A percentile compares a stretch with the other conserved stretches of the same genome.
phyloP scores from a whole-genome alignment of 2,888 invertebrate species.

The Drosophila acutilabella region DNA sequence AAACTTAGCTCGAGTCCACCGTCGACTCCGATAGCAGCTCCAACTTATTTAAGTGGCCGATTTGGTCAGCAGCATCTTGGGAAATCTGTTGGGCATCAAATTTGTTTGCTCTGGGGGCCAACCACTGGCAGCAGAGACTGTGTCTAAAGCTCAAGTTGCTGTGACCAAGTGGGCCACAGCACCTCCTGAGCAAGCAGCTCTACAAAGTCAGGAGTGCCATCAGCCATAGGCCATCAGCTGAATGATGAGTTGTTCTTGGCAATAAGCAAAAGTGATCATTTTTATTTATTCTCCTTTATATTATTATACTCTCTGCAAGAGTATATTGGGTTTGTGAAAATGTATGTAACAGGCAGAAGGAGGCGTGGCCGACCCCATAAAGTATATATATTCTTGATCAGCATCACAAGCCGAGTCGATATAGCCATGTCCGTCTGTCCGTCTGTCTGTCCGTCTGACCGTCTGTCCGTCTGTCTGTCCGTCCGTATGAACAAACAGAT shows the following conservation, averaged over 20 bases:
- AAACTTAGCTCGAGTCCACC: constrained; percentile 2
- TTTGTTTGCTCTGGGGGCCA: constrained; percentile 53
- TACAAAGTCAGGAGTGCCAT: constrained; percentile 41
- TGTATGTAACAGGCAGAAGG: too few species aligned
- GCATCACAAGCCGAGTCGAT: too few species aligned
- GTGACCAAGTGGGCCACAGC: constrained; percentile 36
- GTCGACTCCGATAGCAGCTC: constrained; percentile 7
- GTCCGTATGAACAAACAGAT: too few species aligned
- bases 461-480: too few species aligned
- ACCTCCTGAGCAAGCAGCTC: constrained; percentile 6
- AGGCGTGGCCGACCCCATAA: too few species aligned
- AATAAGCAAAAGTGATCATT: constrained; percentile 37
- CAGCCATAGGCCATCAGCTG: constrained; percentile 4
- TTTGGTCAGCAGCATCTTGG: constrained; percentile 59
- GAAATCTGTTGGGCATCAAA: constrained; percentile 46
- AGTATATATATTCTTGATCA: too few species aligned
- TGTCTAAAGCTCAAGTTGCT: constrained; percentile 41
- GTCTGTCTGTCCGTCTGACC: too few species aligned
- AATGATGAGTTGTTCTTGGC: constrained; percentile 25
- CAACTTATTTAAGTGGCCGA: constrained; percentile 46
- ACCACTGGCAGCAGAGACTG: constrained; percentile 37
- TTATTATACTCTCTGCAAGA: too few species aligned
- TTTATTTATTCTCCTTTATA: not conserved
- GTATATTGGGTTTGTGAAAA: too few species aligned
- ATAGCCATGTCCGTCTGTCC: too few species aligned